Percentiles rank a stretch among this genome's conserved stretches.
These are phyloP conservation scores for Naja naja DNA, from an alignment of 2,113 vertebrate genomes.

Conservation along the genomic window DNA sequence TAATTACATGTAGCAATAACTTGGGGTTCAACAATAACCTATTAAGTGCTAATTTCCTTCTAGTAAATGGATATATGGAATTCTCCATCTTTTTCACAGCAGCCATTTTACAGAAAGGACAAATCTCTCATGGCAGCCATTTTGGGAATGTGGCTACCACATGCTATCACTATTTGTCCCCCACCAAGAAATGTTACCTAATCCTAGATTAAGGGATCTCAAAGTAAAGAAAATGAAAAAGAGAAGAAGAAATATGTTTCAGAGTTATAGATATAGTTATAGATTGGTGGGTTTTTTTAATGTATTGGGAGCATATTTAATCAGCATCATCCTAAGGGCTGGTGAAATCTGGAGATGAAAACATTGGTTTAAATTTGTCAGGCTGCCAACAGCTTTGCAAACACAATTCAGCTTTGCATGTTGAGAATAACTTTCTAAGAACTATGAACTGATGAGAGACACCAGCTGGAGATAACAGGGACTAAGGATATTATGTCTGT, in stretches of 20 bases:
- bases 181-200: neutral
- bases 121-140: neutral
- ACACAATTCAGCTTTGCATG: neutral
- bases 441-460: neutral
- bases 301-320: neutral
- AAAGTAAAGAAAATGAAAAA: neutral
- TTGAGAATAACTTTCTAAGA: neutral
- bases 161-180: neutral
- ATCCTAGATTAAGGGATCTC: neutral
- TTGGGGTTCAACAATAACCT: neutral
- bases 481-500: neutral
- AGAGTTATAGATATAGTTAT: neutral
- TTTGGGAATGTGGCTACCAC: neutral
- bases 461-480: neutral
- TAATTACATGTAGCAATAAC: neutral
- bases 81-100: neutral
- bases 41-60: neutral
- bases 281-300: neutral
- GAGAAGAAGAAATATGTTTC: neutral
- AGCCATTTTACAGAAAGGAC: neutral
- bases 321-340: neutral
- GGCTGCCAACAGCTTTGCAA: neutral
- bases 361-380: neutral
- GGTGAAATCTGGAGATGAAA: neutral
- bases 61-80: neutral